These are phyloP conservation scores for Amphimallon solstitiale DNA, from an alignment of 2,888 invertebrate genomes.

Conservation along the genomic window DNA sequence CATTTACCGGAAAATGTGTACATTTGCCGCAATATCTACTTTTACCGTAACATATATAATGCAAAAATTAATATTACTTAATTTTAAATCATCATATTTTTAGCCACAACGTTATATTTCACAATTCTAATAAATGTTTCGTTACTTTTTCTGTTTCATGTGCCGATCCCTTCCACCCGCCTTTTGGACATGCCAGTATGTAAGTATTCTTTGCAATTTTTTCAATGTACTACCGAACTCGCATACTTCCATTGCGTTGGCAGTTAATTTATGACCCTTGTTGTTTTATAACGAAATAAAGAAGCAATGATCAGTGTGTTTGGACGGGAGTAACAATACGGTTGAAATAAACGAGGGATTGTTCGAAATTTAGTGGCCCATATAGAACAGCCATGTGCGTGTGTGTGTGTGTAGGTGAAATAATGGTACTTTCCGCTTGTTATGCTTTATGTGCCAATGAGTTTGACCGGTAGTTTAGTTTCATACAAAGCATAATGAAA, in stretches of 20 bases:
- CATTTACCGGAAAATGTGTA: too few species aligned
- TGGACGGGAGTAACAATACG: constrained; percentile 3
- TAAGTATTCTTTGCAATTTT: constrained; percentile 40
- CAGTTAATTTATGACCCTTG: constrained; percentile 22
- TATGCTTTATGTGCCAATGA: constrained; percentile 3
- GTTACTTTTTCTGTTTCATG: constrained; percentile 33
- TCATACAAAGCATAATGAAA: too few species aligned
- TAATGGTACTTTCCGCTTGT: constrained; percentile 29
- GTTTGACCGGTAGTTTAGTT: neutral
- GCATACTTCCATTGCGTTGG: constrained; percentile 14
- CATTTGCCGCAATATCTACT: too few species aligned
- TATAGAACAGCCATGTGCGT: neutral
- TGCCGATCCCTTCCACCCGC: constrained; percentile 21
- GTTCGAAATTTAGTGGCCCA: constrained; percentile 15
- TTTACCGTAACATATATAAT: too few species aligned
- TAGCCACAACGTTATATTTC: too few species aligned
- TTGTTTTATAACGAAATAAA: neutral
- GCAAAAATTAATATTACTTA: too few species aligned
- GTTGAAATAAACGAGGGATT: constrained; percentile 20
- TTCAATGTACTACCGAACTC: constrained; percentile 38
- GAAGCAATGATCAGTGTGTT: constrained; percentile 4
- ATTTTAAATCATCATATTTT: too few species aligned
- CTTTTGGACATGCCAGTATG: constrained; percentile 38
- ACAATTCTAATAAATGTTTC: constrained; percentile 33
- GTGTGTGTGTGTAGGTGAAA: neutral